Percentiles rank a stretch among this genome's conserved stretches.
phyloP scores from a whole-genome alignment of 2,113 vertebrate species.

The Lipophrys pholis region DNA sequence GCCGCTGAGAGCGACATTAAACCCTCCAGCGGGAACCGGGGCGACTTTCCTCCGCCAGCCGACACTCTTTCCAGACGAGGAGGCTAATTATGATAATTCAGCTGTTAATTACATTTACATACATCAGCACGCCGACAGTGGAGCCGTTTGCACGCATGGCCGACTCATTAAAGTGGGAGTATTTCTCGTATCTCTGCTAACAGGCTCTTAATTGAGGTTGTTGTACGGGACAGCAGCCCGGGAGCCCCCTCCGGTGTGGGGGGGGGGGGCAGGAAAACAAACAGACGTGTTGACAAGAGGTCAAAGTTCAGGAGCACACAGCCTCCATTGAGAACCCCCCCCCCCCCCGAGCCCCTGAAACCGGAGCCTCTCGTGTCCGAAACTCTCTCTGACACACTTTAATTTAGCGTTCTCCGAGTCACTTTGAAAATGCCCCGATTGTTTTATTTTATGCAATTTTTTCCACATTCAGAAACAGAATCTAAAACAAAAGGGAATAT shows the following conservation, averaged over 20 bases:
- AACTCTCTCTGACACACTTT: constrained; percentile 44
- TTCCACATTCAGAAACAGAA: too few species aligned
- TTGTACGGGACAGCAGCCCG: constrained; percentile 40
- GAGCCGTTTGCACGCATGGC: too few species aligned
- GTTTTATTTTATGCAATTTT: too few species aligned
- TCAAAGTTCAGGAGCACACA: constrained; percentile 77
- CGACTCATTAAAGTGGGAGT: constrained; percentile 71
- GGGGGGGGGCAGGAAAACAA: constrained; percentile 74
- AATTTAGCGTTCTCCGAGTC: constrained; percentile 24
- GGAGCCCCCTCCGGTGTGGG: too few species aligned
- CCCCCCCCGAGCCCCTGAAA: too few species aligned
- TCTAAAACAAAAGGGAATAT: too few species aligned
- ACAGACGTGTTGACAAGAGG: constrained; percentile 77
- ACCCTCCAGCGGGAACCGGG: too few species aligned
- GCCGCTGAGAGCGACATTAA: too few species aligned
- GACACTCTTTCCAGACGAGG: constrained; percentile 73
- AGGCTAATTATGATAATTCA: constrained; percentile 83
- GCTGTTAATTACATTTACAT: constrained; percentile 85
- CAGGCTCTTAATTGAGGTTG: constrained; percentile 66
- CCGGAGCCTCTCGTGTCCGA: too few species aligned
- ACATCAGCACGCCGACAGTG: constrained; percentile 68
- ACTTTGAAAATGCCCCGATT: too few species aligned
- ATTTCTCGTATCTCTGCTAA: constrained; percentile 62
- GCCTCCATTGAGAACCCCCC: constrained; percentile 73
- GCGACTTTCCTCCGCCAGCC: constrained; percentile 66